Conservation (phyloP, 2,888 invertebrate genomes). For the Yponomeuta sedellus region DNA sequence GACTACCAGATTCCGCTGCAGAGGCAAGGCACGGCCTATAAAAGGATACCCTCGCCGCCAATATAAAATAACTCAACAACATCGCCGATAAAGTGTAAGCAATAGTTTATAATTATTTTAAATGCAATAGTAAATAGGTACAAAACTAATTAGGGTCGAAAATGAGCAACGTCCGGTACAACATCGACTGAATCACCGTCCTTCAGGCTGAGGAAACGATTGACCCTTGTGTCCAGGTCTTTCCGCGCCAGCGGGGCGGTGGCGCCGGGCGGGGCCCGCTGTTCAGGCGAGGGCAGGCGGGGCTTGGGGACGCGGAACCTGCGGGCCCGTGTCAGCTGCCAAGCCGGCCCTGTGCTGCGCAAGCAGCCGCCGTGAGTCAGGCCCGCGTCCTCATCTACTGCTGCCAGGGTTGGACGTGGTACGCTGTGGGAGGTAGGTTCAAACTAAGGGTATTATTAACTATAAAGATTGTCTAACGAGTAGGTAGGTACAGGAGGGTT, state of each 20-base stretch:
- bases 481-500: too few species aligned
- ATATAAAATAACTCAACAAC: too few species aligned
- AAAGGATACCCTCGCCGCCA: too few species aligned
- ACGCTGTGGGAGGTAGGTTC: constrained; percentile 33
- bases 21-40: too few species aligned
- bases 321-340: constrained; percentile 63
- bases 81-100: too few species aligned
- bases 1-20: too few species aligned
- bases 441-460: background rate
- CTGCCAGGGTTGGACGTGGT: constrained; percentile 48
- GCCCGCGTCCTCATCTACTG: constrained; percentile 42
- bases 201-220: constrained; percentile 33
- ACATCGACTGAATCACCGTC: background rate
- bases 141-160: background rate
- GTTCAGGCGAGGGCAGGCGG: constrained; percentile 45
- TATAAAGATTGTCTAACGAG: too few species aligned
- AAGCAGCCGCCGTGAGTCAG: constrained; percentile 38
- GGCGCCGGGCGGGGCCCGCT: constrained; percentile 46
- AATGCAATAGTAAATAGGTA: background rate
- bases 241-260: constrained; percentile 50
- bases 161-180: background rate
- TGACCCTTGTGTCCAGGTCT: constrained; percentile 54
- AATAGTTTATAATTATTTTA: too few species aligned
- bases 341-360: constrained; percentile 49
- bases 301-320: constrained; percentile 47